Conservation (phyloP, 2,797 vertebrate species). For the Phrynocephalus guinanensis region DNA sequence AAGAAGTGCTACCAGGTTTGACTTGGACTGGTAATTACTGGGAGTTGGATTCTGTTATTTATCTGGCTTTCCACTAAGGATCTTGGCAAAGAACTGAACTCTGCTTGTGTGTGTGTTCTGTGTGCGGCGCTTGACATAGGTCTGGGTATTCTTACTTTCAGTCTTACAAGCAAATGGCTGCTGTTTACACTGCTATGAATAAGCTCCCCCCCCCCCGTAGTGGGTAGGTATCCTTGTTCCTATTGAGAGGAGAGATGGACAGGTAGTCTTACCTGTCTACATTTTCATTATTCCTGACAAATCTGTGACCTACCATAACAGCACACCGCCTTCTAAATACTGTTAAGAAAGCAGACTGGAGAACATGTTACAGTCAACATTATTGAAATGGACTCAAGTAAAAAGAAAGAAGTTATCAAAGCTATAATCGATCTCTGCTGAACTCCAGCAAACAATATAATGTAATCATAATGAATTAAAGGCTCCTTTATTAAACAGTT, state of each 20-base stretch:
- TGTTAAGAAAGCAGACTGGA: background rate
- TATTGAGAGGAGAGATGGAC: background rate
- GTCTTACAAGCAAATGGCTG: background rate
- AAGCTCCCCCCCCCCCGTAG: background rate
- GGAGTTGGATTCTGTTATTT: no score
- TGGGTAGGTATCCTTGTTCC: background rate
- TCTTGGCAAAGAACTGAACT: no score
- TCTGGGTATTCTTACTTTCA: background rate
- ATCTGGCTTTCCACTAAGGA: no score
- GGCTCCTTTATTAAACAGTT: conserved; percentile 34
- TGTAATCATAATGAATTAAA: background rate
- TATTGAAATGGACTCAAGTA: conserved; percentile 17
- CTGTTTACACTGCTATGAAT: background rate
- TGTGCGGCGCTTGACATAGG: no score
- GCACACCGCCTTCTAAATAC: background rate
- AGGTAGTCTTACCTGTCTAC: background rate
- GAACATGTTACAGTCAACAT: background rate
- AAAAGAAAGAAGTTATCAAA: conserved; percentile 32
- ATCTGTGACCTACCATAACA: background rate
- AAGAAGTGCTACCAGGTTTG: no score
- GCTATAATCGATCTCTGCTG: conserved; percentile 23
- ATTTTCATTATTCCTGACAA: background rate
- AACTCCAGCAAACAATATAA: background rate
- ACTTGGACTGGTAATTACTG: no score
- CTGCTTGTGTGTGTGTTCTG: no score